These are phyloP conservation scores for Megaptera novaeangliae DNA, from an alignment of 2,113 vertebrate genomes.

Conservation along the genomic window DNA sequence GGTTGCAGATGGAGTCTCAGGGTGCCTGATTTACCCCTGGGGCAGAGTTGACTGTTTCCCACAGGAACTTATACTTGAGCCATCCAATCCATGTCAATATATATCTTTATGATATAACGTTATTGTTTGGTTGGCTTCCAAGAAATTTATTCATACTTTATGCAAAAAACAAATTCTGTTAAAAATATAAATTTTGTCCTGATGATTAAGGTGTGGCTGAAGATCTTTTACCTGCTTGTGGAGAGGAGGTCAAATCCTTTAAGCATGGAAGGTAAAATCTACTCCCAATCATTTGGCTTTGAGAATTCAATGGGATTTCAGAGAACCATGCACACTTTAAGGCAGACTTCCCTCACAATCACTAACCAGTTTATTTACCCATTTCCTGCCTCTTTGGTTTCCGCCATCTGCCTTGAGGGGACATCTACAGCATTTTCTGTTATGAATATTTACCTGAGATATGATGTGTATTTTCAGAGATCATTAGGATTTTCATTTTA, in stretches of 20 bases:
- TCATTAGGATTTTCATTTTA: not conserved
- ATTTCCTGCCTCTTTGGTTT: not conserved
- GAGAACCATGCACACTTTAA: not conserved
- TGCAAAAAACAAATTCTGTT: not conserved
- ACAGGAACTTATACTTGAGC: not conserved
- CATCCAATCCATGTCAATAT: not conserved
- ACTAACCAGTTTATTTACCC: rapidly evolving
- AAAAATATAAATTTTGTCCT: not conserved
- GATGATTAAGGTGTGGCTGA: not conserved
- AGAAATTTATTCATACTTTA: not conserved
- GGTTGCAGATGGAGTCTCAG: not conserved
- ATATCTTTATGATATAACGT: not conserved
- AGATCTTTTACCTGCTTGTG: not conserved
- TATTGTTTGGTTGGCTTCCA: not conserved
- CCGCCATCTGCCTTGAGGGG: not conserved
- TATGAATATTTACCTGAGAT: not conserved
- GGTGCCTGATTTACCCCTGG: not conserved
- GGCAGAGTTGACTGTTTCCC: not conserved
- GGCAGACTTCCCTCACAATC: not conserved
- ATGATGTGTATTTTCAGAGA: not conserved
- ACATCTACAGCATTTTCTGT: not conserved
- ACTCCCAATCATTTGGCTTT: not conserved
- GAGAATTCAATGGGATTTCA: not conserved
- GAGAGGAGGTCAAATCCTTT: not conserved
- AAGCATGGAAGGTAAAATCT: not conserved